Percentiles rank a stretch among this genome's conserved stretches.
Conservation (phyloP, 1,140 invertebrate genomes). For the Halyomorpha halys region DNA sequence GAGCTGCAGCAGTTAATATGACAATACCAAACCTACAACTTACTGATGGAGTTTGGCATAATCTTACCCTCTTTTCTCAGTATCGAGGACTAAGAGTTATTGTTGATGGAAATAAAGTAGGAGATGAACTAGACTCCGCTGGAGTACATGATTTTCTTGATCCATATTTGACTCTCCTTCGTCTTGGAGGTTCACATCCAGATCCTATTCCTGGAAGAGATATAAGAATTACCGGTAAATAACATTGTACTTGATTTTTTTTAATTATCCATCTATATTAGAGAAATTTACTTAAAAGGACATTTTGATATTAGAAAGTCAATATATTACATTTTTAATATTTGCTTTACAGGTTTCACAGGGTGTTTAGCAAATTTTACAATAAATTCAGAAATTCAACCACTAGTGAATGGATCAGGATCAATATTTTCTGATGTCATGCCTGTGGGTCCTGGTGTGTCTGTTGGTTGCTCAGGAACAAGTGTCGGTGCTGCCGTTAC, state of each 20-base stretch:
- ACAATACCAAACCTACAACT: slow-evolving; percentile 42
- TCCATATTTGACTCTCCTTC: slow-evolving; percentile 70
- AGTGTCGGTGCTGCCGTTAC: slow-evolving; percentile 62
- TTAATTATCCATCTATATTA: background rate
- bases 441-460: slow-evolving; percentile 53
- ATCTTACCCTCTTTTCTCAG: slow-evolving; percentile 57
- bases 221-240: slow-evolving; percentile 38
- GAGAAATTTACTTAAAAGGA: background rate
- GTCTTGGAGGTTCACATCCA: slow-evolving; percentile 57
- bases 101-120: slow-evolving; percentile 56
- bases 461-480: slow-evolving; percentile 53
- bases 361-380: slow-evolving; percentile 84
- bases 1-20: slow-evolving; percentile 60
- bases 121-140: slow-evolving; percentile 71
- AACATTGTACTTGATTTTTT: background rate
- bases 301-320: background rate
- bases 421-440: slow-evolving; percentile 61
- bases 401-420: slow-evolving; percentile 68
- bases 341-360: slow-evolving; percentile 56
- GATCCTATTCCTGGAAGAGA: slow-evolving; percentile 45
- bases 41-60: slow-evolving; percentile 77
- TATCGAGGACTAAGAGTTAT: slow-evolving; percentile 57
- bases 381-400: slow-evolving; percentile 79
- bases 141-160: slow-evolving; percentile 85
- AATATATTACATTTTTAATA: background rate